These are phyloP conservation scores for Drosophila orena DNA, from an alignment of 1,140 invertebrate genomes.

Conservation along the genomic window DNA sequence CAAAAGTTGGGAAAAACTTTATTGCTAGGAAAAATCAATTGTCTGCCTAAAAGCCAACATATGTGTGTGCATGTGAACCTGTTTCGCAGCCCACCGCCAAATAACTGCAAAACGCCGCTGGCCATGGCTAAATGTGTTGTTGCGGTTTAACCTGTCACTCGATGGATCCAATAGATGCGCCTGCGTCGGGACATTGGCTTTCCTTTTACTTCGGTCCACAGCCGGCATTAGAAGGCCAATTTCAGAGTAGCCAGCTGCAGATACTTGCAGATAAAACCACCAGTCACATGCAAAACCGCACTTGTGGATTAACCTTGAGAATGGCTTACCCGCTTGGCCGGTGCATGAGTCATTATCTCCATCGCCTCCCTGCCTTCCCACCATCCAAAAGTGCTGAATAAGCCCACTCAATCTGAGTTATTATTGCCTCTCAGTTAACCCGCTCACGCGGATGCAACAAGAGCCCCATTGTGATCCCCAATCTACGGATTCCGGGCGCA, in stretches of 20 bases:
- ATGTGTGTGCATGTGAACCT: slow-evolving; percentile 57
- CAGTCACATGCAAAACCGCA: slow-evolving; percentile 68
- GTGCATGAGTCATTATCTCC: slow-evolving; percentile 38
- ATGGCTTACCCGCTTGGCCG: slow-evolving; percentile 12
- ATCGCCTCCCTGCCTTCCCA: neutral
- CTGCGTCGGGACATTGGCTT: slow-evolving; percentile 66
- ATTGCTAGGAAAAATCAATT: slow-evolving; percentile 77
- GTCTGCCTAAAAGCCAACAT: slow-evolving; percentile 39
- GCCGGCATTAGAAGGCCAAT: slow-evolving; percentile 37
- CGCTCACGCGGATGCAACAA: slow-evolving; percentile 30
- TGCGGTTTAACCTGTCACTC: slow-evolving; percentile 41
- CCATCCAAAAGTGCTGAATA: slow-evolving; percentile 31
- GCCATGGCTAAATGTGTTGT: slow-evolving; percentile 19
- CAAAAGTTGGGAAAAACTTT: slow-evolving; percentile 66
- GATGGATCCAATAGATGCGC: slow-evolving; percentile 26
- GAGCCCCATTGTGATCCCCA: slow-evolving; percentile 48
- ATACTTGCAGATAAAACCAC: slow-evolving; percentile 27
- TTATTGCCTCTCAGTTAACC: slow-evolving; percentile 19
- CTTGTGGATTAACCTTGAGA: slow-evolving; percentile 49
- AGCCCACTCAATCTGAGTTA: slow-evolving; percentile 41
- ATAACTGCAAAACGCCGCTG: slow-evolving; percentile 71
- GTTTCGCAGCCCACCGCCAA: slow-evolving; percentile 55
- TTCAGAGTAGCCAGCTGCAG: slow-evolving; percentile 27
- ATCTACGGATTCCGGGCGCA: slow-evolving; percentile 29
- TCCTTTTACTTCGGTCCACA: slow-evolving; percentile 20